Evolutionary conservation across 2,888 invertebrate genomes (phyloP).

Genomic region (Punctoribates punctum): DNA sequence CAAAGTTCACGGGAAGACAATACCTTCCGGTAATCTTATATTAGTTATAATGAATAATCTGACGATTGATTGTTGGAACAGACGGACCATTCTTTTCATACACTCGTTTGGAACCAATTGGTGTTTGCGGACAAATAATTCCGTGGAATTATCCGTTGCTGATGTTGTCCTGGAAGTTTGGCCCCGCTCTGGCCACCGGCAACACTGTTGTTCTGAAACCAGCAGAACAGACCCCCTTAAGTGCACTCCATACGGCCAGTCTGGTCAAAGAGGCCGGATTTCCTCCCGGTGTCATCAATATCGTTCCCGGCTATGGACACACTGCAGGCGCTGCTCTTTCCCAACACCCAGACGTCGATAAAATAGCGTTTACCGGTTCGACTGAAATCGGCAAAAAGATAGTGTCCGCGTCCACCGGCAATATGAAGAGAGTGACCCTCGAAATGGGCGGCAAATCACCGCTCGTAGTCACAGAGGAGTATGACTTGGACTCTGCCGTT

Average conservation of each 20-base stretch:
- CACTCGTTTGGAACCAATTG: slow-evolving; percentile 58
- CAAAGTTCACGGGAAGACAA: slow-evolving; percentile 69
- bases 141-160: slow-evolving; percentile 51
- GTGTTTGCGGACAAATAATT: slow-evolving; percentile 62
- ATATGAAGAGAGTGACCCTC: slow-evolving; percentile 74
- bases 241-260: slow-evolving; percentile 69
- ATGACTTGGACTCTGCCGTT: slow-evolving; percentile 54
- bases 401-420: slow-evolving; percentile 67
- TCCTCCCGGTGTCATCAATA: slow-evolving; percentile 72
- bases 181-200: slow-evolving; percentile 59
- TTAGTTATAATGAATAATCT: too few relatives aligned
- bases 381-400: slow-evolving; percentile 61
- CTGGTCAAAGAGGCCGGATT: slow-evolving; percentile 68
- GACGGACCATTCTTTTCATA: too few relatives aligned
- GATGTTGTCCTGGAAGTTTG: slow-evolving; percentile 58
- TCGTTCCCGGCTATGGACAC: slow-evolving; percentile 70
- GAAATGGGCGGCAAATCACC: slow-evolving; percentile 89
- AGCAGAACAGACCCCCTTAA: slow-evolving; percentile 69
- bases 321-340: slow-evolving; percentile 68
- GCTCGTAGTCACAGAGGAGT: slow-evolving; percentile 73
- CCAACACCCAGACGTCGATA: slow-evolving; percentile 65
- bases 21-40: slow-evolving; percentile 59
- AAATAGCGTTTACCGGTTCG: slow-evolving; percentile 76
- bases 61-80: too few relatives aligned
- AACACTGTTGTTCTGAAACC: slow-evolving; percentile 84